Base-by-base conservation (phyloP, 2,888 invertebrate genomes). In the Drosophila sordidapex region DNA sequence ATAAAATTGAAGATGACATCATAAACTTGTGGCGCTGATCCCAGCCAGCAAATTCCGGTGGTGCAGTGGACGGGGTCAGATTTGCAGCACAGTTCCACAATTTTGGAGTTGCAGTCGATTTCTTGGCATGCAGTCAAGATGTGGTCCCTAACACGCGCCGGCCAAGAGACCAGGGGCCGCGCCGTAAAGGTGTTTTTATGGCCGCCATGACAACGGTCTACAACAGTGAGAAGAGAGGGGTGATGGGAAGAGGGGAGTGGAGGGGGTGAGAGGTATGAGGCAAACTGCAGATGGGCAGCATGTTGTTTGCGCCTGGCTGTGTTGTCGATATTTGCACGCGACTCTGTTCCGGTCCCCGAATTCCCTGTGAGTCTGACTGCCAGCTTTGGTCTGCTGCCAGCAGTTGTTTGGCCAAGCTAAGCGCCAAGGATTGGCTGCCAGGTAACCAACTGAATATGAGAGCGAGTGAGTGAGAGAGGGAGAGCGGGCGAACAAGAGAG, bases 101-200 rank as follows among this genome's bases (percentile, higher is more conserved):
- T 52, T 52, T 48, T 61, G 54, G 60, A 64, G 66, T 48, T 79
- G 68, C 58, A 71, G 68, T 71, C 61, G 58, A 56, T 87, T 82
- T 89, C 84, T 87, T 89, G 85, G 82, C 85, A 84, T 72, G 79
- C 87, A 89, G 85, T 84, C 89, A 89, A 89, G 87, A 87, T 88
- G 71, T 70, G 87, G 56, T 70, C 66, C 38, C 67, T 70, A 68
- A 63, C 66, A 66, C 68, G 68, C 69, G 68, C 25, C 33, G 27
- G 40, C 38, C 33, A 6, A 21, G 53, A 31, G 51, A 40, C 21
- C 18, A 43, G 33, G 15, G 21, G 56, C 59, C 46, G 57, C 65
- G 76, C 84, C 79, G 87, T 89, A 89, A 84, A 84, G 81, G 84
- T 89, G 84, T 89, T 84, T 84, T 84, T 89, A 89, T 89, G 73